A percentile compares a stretch with the other conserved stretches of the same genome.
These are phyloP conservation scores for Hoplodrina ambigua DNA, from an alignment of 2,888 invertebrate species.

Conservation along the genomic window DNA sequence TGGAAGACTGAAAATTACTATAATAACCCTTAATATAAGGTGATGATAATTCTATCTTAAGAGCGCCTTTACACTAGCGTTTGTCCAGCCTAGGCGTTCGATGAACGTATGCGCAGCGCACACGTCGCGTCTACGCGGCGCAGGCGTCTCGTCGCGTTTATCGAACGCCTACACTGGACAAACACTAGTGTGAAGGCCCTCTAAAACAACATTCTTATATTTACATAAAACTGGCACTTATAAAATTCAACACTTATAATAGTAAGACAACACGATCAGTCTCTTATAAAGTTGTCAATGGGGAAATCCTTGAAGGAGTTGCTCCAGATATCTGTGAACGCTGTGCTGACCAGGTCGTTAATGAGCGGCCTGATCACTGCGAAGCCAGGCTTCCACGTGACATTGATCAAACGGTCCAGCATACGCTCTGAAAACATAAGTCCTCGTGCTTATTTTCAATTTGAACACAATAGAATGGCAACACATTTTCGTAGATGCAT, in stretches of 20 bases:
- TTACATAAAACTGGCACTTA: constrained; percentile 58
- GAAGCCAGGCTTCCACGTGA: constrained; percentile 95
- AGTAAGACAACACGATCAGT: constrained; percentile 58
- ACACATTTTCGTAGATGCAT: neutral
- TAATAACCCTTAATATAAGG: constrained; percentile 60
- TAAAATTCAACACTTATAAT: constrained; percentile 24
- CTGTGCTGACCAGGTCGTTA: constrained; percentile 95
- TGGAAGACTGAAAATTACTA: constrained; percentile 9
- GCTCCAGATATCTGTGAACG: constrained; percentile 95
- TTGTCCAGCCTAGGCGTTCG: no score
- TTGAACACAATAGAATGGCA: neutral
- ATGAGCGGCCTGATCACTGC: constrained; percentile 94
- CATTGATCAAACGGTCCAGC: constrained; percentile 94
- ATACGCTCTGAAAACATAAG: constrained; percentile 89
- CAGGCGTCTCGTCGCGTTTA: no score
- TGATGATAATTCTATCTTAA: constrained; percentile 30
- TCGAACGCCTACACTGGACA: no score
- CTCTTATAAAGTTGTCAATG: constrained; percentile 91
- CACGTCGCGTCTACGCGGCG: no score
- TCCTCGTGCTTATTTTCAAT: neutral
- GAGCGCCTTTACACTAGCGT: neutral
- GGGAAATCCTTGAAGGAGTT: constrained; percentile 94
- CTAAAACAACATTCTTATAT: constrained; percentile 18
- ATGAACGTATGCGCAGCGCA: no score
- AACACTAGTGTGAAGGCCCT: no score